Evolutionary conservation across 2,888 invertebrate genomes (phyloP).

Genomic region (Acleris laterana): DNA sequence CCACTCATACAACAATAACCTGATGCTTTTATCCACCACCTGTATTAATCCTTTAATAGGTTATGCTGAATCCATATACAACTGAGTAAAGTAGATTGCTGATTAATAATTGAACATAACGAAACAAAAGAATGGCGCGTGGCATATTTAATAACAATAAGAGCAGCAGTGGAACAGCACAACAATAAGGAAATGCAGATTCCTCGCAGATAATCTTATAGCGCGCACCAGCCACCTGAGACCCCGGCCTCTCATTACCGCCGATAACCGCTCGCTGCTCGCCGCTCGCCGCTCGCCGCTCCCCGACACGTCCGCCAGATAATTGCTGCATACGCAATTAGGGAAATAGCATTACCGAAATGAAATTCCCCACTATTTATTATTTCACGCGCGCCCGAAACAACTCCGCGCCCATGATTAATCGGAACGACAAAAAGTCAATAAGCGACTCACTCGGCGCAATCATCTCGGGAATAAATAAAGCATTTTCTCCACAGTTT

Average conservation of each 20-base stretch:
- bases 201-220: constrained; percentile 5
- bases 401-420: constrained; percentile 59
- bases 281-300: constrained; percentile 52
- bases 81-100: no score
- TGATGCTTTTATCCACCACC: no score
- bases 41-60: no score
- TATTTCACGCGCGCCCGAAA: constrained; percentile 44
- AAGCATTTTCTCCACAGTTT: constrained; percentile 54
- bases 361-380: constrained; percentile 50
- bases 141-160: constrained; percentile 18
- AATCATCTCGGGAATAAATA: constrained; percentile 47
- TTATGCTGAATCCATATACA: no score
- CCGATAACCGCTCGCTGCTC: constrained; percentile 53
- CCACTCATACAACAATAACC: no score
- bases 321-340: constrained; percentile 72
- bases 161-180: background rate
- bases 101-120: no score
- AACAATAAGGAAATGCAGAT: constrained; percentile 24
- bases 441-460: constrained; percentile 56
- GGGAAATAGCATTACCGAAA: constrained; percentile 62
- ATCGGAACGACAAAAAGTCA: constrained; percentile 71
- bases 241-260: constrained; percentile 54
- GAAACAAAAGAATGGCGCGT: background rate
- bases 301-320: constrained; percentile 62
- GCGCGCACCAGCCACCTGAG: constrained; percentile 27